These are phyloP conservation scores for Lacanobia oleracea DNA, from an alignment of 2,888 invertebrate genomes.

Conservation along the genomic window DNA sequence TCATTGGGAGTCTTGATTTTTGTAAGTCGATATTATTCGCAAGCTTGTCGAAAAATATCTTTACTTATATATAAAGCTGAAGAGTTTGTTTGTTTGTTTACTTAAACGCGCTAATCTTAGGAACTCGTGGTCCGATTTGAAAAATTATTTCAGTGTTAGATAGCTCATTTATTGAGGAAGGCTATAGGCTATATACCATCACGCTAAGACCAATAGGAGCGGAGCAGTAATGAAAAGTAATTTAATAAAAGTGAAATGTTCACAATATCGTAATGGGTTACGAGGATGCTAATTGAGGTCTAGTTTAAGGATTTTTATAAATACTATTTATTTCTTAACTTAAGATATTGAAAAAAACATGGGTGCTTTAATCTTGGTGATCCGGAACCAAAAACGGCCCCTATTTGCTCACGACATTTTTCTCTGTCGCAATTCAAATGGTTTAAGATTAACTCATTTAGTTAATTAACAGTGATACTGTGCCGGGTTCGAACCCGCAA, in stretches of 20 bases:
- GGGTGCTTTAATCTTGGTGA: neutral
- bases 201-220: no score
- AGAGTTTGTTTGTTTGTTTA: no score
- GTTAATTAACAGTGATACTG: neutral
- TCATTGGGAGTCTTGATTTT: neutral
- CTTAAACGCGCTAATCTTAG: no score
- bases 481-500: slow-evolving; percentile 11
- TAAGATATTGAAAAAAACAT: neutral
- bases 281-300: neutral
- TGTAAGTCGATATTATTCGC: slow-evolving; percentile 10
- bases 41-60: slow-evolving; percentile 18
- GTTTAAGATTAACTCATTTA: slow-evolving; percentile 9
- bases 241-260: no score
- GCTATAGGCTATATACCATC: no score
- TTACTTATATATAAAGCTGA: no score
- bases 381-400: neutral
- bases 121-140: no score
- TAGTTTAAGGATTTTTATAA: slow-evolving; percentile 13
- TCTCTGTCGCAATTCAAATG: neutral
- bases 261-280: slow-evolving; percentile 20
- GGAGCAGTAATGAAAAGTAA: no score
- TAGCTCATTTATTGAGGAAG: no score
- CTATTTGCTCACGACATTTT: neutral
- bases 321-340: neutral
- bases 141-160: no score